Conservation (phyloP, 2,113 vertebrate species). For the Anolis sagrei region DNA sequence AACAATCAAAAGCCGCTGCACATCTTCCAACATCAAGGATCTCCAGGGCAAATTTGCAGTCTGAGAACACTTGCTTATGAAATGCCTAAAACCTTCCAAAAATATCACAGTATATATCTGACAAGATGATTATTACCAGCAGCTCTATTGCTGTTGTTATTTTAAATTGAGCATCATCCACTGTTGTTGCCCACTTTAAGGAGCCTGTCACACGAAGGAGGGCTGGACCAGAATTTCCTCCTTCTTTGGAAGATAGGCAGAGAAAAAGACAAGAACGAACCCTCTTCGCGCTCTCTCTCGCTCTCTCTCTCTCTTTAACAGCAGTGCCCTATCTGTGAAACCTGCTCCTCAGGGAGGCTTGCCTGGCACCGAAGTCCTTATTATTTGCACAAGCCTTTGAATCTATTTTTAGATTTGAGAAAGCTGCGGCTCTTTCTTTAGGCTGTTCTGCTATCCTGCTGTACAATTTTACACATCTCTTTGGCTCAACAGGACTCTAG, state of each 20-base stretch:
- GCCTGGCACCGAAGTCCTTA: neutral
- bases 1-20: neutral
- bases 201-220: neutral
- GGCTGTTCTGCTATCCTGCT: neutral
- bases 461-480: neutral
- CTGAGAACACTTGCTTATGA: neutral
- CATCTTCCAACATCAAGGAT: neutral
- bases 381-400: conserved; percentile 3
- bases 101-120: neutral
- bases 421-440: neutral
- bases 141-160: neutral
- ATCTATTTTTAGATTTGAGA: conserved; percentile 11
- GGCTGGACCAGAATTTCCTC: neutral
- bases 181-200: neutral
- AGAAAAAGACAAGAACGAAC: neutral
- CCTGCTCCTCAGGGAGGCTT: neutral
- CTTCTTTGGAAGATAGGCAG: neutral
- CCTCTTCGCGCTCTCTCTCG: too few species aligned
- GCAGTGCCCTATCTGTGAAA: neutral
- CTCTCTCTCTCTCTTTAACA: neutral
- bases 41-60: neutral
- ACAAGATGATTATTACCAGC: neutral
- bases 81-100: neutral
- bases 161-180: neutral
- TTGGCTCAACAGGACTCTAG: neutral